phyloP scores from a whole-genome alignment of 2,113 vertebrate species.

The Alaudala cheleensis region DNA sequence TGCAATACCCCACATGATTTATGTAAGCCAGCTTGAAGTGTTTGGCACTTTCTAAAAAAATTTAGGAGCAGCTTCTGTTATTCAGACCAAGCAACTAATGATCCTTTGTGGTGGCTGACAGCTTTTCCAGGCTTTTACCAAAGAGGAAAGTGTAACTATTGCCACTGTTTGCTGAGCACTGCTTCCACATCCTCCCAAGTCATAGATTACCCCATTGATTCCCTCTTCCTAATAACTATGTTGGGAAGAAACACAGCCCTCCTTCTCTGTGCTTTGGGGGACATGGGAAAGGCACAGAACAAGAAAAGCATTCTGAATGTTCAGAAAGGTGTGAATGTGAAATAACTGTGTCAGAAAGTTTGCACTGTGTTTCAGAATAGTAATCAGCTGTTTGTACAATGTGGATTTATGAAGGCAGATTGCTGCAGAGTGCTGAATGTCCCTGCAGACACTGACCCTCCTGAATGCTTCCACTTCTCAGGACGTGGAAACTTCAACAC shows the following conservation, averaged over 20 bases:
- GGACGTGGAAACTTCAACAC: neutral
- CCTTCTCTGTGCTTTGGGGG: neutral
- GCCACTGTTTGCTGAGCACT: neutral
- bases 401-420: neutral
- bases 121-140: neutral
- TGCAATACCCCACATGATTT: neutral
- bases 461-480: neutral
- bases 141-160: neutral
- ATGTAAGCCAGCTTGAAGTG: conserved; percentile 1
- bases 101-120: neutral
- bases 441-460: neutral
- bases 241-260: neutral
- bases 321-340: neutral
- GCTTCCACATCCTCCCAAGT: neutral
- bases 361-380: neutral
- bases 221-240: neutral
- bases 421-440: neutral
- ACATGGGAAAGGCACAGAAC: neutral
- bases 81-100: neutral
- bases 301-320: neutral
- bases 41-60: conserved; percentile 9
- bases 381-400: fast-evolving
- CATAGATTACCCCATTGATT: neutral
- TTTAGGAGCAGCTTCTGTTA: neutral
- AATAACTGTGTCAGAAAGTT: neutral